Evolutionary conservation across 2,797 vertebrate genomes (phyloP), one percentile per base, ranked within the genome.

Genomic region (Pipistrellus nathusii): DNA sequence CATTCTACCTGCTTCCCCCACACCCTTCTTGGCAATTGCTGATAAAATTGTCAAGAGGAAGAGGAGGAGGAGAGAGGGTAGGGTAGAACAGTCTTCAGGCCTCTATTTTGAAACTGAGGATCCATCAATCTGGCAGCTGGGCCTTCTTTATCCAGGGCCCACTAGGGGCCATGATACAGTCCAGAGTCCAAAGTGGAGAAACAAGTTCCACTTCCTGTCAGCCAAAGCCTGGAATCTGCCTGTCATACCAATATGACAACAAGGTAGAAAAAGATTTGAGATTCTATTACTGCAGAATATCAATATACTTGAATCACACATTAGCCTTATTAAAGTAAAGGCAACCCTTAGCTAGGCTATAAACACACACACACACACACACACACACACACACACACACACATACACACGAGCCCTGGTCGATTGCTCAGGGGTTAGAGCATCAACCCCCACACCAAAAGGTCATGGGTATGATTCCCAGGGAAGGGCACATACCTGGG

Each of bases 271-370:
- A 91, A 62, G 35, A 82, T 78, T 38, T 82, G 73, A 86, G 46
- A 92, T 48, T 94, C 91, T 91, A 21, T 88, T 46, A 96, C 64
- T 91, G 13, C 30, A 90, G 53, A 96, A 83, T 95, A 93, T 90
- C 81, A 94, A 72, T 53, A 94, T 73, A 35, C 69, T 84, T 91
- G 64, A 93, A 93, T 94, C 87, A 94, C 71, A 88, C 35, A 94
- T 57, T 57, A 94, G 53, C 35, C 59, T 87, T 91, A 90, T 64
- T 93, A 94, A 82, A 95, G 57, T 25, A 90, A 96, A 92, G 51
- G 78, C 80, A 96, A 95, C 44, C 75, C 87, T 91, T 3, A 66
- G 81, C 12, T 2, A 91, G 55, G 66, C 94, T 59, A 94, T 32
- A 93, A 96, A 94, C 3, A 51, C 48, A 48, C 48, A 51, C 48